These are phyloP conservation scores for Leucophenga maculata DNA, from an alignment of 2,888 invertebrate genomes.

Conservation along the genomic window DNA sequence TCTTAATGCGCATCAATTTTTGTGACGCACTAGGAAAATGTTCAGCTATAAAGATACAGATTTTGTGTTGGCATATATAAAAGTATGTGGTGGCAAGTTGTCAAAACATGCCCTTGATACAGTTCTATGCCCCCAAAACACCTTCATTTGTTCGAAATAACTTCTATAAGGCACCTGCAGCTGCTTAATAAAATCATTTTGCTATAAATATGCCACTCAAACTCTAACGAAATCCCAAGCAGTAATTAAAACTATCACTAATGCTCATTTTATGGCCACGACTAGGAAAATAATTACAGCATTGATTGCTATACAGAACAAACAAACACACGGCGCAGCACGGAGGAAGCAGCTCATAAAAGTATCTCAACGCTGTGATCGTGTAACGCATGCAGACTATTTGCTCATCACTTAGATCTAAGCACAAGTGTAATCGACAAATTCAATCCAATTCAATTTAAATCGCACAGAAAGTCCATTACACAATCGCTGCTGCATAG, in stretches of 20 bases:
- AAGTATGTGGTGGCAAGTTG: no score
- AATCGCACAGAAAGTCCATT: constrained; percentile 10
- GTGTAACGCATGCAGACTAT: neutral
- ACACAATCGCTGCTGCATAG: constrained; percentile 4
- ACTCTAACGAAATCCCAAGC: constrained; percentile 15
- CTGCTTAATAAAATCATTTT: neutral
- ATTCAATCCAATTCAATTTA: neutral
- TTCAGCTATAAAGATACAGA: no score
- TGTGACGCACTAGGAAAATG: no score
- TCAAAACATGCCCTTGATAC: neutral
- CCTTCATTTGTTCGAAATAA: no score
- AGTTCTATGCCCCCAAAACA: neutral
- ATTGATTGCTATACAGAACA: neutral
- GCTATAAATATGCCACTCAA: constrained; percentile 2
- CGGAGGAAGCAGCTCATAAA: constrained; percentile 5
- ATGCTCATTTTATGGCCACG: neutral
- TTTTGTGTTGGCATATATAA: no score
- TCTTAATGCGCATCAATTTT: no score
- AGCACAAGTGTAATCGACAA: neutral
- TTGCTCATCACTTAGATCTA: constrained; percentile 8
- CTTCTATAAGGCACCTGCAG: neutral
- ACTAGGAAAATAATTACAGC: constrained; percentile 13
- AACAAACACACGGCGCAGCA: neutral
- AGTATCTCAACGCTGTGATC: neutral
- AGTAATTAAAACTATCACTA: constrained; percentile 11